These are phyloP conservation scores for Liparis tanakae DNA, from an alignment of 2,797 vertebrate genomes.

Conservation along the genomic window DNA sequence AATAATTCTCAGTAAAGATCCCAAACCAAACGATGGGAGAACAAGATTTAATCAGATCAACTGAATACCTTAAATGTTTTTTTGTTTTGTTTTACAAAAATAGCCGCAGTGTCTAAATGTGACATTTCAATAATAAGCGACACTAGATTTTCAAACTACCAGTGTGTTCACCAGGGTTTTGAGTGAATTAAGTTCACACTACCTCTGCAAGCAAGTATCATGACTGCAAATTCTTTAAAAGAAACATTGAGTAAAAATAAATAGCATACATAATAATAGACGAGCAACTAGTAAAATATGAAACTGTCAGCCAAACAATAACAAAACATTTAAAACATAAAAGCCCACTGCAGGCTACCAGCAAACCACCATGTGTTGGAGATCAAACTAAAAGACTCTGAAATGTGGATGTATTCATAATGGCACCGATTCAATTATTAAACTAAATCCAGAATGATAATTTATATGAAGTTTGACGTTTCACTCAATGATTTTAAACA, in stretches of 20 bases:
- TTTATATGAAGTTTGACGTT: neutral
- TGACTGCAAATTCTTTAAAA: neutral
- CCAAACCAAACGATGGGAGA: neutral
- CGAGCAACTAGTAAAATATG: neutral
- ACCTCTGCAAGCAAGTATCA: neutral
- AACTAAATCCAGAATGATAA: slow-evolving; percentile 12
- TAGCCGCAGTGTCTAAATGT: neutral
- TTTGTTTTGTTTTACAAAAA: neutral
- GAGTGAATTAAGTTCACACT: neutral
- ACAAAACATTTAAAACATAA: slow-evolving; percentile 4
- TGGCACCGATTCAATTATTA: slow-evolving; percentile 12
- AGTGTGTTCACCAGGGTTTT: neutral
- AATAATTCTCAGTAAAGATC: neutral
- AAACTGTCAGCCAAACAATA: neutral
- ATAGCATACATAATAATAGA: neutral
- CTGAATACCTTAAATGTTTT: neutral
- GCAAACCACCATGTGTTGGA: slow-evolving; percentile 10
- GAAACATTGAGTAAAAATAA: neutral
- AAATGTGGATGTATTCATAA: slow-evolving; percentile 16
- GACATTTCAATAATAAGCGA: neutral
- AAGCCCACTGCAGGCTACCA: slow-evolving; percentile 9
- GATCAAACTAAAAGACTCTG: neutral
- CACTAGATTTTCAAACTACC: neutral
- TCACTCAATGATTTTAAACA: slow-evolving; percentile 7
- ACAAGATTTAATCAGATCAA: neutral